Conservation (phyloP, 2,113 vertebrate genomes). For the Nipponia nippon region DNA sequence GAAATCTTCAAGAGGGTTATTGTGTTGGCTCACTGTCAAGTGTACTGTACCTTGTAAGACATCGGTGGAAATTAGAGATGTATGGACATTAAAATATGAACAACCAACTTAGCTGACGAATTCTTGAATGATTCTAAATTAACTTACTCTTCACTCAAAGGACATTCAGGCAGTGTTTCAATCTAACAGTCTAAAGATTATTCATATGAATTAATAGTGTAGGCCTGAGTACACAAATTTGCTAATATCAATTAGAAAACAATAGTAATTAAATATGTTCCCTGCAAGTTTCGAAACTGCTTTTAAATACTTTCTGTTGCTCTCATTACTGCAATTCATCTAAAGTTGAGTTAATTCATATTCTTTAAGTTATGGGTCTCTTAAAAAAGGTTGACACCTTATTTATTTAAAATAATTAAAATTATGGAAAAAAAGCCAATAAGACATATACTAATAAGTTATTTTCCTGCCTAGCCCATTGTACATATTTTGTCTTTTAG, state of each 20-base stretch:
- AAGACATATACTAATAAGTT: neutral
- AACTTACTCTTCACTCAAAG: neutral
- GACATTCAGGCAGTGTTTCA: neutral
- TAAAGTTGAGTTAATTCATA: neutral
- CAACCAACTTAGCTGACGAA: neutral
- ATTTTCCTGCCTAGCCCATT: neutral
- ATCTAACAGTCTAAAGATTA: neutral
- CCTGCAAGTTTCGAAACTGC: neutral
- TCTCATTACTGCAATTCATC: neutral
- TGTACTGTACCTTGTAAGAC: neutral
- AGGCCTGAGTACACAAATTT: neutral
- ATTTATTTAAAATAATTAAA: neutral
- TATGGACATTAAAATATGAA: neutral
- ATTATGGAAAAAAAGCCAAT: neutral
- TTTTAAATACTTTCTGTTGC: neutral
- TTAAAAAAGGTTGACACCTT: neutral
- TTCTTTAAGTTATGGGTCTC: neutral
- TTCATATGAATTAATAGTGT: neutral
- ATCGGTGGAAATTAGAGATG: neutral
- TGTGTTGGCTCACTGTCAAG: neutral
- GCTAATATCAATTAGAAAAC: neutral
- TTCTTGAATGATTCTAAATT: neutral
- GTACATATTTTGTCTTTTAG: neutral
- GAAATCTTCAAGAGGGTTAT: neutral
- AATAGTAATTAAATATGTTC: neutral